Evolutionary conservation across 2,888 invertebrate species (phyloP), one percentile per base, ranked within the genome.

Genomic region (Spialia ferax): DNA sequence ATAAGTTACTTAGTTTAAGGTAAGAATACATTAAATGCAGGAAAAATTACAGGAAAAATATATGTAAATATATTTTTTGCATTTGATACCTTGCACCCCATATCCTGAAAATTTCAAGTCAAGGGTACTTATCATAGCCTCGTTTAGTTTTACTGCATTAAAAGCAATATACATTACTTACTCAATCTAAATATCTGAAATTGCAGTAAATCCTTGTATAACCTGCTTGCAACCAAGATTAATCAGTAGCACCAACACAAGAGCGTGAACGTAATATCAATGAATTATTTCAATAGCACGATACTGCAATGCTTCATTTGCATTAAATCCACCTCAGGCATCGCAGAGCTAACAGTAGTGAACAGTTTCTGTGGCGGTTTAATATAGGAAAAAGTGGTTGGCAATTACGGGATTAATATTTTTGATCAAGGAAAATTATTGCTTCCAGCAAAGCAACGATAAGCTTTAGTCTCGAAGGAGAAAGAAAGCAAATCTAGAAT

Each of bases 401-500:
- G 50, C 48, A 61, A 61, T 61, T 61, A 61, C 18, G 23, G 45
- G 23, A 45, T 57, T 57, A 23, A 22, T 61, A 61, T 35, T 50
- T 61, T 32, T 22, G 48, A 50, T 55, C 22, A n/a, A 20, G 20
- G 29, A 50, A 50, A 32, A 50, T 32, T 48, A 50, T 50, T 50
- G 50, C 61, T 20, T 50, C 50, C 29, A 61, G 22, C 50, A 20
- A 18, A 29, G 20, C 15, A 35, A 35, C 23, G 54, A 55, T 55
- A 55, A 42, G 32, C 20, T 63, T 55, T 86, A 83, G 82, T 78
- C 74, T 73, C 68, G 68, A 68, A 75, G 74, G 77, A 79, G 76
- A 84, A 81, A 45, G 74, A 77, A 73, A 76, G 42, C 80, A 79
- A 81, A 84, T 83, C 80, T 75, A 83, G 78, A 79, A 73, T 74